Percentiles rank a stretch among this genome's conserved stretches.
phyloP scores from a whole-genome alignment of 2,888 invertebrate species.

The Tetragnatha montana region DNA sequence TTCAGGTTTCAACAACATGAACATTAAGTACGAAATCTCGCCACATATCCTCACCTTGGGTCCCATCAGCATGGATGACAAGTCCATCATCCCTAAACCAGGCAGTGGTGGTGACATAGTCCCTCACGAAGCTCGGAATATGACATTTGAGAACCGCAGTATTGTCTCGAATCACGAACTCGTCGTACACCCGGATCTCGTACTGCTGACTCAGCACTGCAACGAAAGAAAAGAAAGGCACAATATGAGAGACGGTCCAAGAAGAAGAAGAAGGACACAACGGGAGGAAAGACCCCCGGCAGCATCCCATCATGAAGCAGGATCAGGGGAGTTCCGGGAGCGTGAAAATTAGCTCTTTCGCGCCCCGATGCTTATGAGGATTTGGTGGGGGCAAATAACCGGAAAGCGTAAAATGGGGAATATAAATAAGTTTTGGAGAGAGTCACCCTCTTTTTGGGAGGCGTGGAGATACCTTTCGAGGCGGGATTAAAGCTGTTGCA shows the following conservation, averaged over 20 bases:
- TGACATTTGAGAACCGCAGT: constrained; percentile 72
- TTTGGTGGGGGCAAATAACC: constrained; percentile 54
- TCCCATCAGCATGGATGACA: constrained; percentile 68
- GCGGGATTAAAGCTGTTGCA: neutral
- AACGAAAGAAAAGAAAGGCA: constrained; percentile 27
- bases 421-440: constrained; percentile 32
- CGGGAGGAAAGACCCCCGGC: constrained; percentile 16
- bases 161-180: constrained; percentile 72
- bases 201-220: constrained; percentile 90
- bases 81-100: constrained; percentile 71
- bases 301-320: constrained; percentile 35
- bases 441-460: neutral
- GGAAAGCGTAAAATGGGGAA: constrained; percentile 36
- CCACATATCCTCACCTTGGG: constrained; percentile 49
- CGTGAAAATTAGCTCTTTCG: constrained; percentile 69
- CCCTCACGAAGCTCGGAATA: constrained; percentile 73
- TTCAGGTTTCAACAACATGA: too few species aligned
- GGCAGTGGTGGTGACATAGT: constrained; percentile 69
- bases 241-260: neutral
- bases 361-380: constrained; percentile 57
- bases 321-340: constrained; percentile 45
- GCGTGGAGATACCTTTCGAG: neutral
- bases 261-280: constrained; percentile 7
- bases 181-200: constrained; percentile 72
- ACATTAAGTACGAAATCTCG: too few species aligned